phyloP scores from a whole-genome alignment of 2,888 invertebrate genomes.

The Conops quadrifasciatus region DNA sequence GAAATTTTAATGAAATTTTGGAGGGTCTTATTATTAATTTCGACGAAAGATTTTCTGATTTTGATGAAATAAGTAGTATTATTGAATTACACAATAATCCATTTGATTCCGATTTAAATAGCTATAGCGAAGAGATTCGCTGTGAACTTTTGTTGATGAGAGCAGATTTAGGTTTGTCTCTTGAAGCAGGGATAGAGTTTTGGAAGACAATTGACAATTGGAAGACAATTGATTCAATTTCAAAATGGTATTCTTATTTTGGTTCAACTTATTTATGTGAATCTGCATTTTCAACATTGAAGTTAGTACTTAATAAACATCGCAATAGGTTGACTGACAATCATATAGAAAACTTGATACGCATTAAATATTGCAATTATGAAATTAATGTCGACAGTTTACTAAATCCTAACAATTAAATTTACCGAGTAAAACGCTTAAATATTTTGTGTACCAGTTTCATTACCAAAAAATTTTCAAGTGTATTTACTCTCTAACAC shows the following conservation, averaged over 20 bases:
- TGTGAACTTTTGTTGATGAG: background rate
- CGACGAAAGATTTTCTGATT: background rate
- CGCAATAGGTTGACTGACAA: too few species aligned
- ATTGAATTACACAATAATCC: slow-evolving; percentile 5
- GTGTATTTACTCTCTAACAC: too few species aligned
- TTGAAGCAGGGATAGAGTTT: slow-evolving; percentile 5
- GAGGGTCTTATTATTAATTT: slow-evolving; percentile 1
- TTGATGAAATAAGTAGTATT: slow-evolving; percentile 6
- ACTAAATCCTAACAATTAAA: background rate
- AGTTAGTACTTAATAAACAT: too few species aligned
- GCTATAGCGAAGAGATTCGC: background rate
- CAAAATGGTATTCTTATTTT: background rate
- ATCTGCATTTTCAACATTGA: too few species aligned
- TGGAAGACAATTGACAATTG: slow-evolving; percentile 1
- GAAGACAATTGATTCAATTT: background rate
- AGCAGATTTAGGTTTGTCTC: background rate
- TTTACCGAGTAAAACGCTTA: too few species aligned
- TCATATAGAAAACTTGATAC: slow-evolving; percentile 6
- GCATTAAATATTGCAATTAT: background rate
- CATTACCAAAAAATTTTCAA: too few species aligned
- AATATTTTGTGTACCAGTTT: too few species aligned
- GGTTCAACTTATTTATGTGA: too few species aligned
- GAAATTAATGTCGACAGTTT: background rate
- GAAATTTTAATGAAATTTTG: background rate
- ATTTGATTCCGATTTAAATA: background rate